Evolutionary conservation across 2,888 invertebrate genomes (phyloP).

Genomic region (Polylopha cassiicola): DNA sequence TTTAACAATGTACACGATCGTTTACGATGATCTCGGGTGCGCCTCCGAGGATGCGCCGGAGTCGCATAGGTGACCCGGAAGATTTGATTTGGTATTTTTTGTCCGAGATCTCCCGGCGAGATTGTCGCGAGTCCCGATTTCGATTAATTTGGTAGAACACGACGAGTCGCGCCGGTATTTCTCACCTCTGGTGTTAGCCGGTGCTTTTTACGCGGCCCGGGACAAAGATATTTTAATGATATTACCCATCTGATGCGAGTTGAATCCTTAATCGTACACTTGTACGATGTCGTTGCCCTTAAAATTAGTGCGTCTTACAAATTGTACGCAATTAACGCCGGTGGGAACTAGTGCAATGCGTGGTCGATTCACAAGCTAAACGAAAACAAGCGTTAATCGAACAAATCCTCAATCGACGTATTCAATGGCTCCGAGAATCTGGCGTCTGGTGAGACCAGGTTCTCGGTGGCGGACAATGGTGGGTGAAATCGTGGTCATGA

Average conservation of each 20-base stretch:
- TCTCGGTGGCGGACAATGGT: conserved; percentile 40
- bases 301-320: conserved; percentile 67
- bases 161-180: conserved; percentile 58
- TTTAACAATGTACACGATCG: conserved; percentile 71
- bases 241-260: conserved; percentile 70
- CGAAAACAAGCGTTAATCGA: conserved; percentile 62
- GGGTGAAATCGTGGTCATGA: conserved; percentile 24
- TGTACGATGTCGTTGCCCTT: conserved; percentile 69
- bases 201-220: conserved; percentile 65
- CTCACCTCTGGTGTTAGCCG: conserved; percentile 65
- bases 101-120: conserved; percentile 36
- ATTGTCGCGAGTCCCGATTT: conserved; percentile 46
- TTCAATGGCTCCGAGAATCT: conserved; percentile 40
- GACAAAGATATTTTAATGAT: conserved; percentile 76
- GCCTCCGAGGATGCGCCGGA: conserved; percentile 37
- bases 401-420: conserved; percentile 64
- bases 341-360: conserved; percentile 68
- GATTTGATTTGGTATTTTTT: conserved; percentile 17
- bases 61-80: conserved; percentile 33
- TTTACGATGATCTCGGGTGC: conserved; percentile 50
- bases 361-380: conserved; percentile 73
- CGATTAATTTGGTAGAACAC: conserved; percentile 51
- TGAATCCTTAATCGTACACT: conserved; percentile 70
- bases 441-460: conserved; percentile 39
- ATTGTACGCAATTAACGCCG: conserved; percentile 68